Evolutionary conservation across 2,797 vertebrate species (phyloP).

Genomic region (Liasis olivaceus): DNA sequence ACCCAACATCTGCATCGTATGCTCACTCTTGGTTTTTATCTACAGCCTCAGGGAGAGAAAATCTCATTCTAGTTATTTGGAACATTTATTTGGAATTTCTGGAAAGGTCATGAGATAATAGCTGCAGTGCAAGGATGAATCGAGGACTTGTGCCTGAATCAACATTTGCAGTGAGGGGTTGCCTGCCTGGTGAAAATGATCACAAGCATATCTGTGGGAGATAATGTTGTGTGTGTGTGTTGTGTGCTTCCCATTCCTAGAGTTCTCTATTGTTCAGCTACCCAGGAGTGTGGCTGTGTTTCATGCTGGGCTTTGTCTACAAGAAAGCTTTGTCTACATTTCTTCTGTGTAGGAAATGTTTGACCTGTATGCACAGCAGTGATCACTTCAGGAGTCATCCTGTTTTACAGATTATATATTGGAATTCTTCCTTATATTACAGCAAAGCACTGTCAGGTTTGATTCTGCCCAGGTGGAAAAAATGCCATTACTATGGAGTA

Average conservation of each 20-base stretch:
- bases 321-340: neutral
- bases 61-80: conserved; percentile 21
- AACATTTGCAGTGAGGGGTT: neutral
- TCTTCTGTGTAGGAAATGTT: neutral
- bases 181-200: neutral
- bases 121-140: conserved; percentile 23
- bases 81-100: conserved; percentile 38
- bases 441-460: neutral
- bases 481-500: neutral
- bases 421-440: neutral
- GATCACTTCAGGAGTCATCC: neutral
- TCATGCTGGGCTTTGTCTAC: neutral
- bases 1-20: neutral
- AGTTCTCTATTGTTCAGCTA: neutral
- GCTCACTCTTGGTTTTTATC: neutral
- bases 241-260: neutral
- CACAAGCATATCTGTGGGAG: neutral
- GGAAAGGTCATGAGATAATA: conserved; percentile 39
- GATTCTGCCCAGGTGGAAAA: neutral
- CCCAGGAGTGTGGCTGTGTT: neutral
- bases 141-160: conserved; percentile 13
- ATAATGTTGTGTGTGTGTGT: neutral
- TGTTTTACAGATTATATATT: neutral
- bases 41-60: conserved; percentile 13
- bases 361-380: neutral